phyloP scores from a whole-genome alignment of 2,888 invertebrate genomes.

The Volucella inanis region DNA sequence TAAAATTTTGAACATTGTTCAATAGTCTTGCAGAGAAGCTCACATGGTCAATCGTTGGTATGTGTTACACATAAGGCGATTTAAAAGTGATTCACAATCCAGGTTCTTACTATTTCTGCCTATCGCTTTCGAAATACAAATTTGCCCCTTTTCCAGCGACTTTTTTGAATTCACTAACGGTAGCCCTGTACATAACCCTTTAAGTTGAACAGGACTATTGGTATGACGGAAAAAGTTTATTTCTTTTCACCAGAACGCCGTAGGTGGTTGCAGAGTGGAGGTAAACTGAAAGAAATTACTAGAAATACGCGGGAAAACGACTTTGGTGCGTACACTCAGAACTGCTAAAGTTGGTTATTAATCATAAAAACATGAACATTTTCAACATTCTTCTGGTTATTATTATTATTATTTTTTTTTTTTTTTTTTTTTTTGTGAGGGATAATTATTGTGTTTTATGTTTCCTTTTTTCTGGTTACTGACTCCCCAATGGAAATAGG shows the following conservation, averaged over 20 bases:
- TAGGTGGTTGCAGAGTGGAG: constrained; percentile 59
- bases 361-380: constrained; percentile 72
- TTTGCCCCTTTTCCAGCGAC: too few species aligned
- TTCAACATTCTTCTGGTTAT: constrained; percentile 43
- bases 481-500: neutral
- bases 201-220: constrained; percentile 2
- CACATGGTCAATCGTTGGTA: too few species aligned
- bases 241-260: constrained; percentile 33
- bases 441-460: constrained; percentile 70
- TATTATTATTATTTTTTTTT: neutral
- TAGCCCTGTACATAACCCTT: too few species aligned
- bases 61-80: too few species aligned
- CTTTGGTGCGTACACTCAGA: constrained; percentile 65
- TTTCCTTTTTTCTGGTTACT: constrained; percentile 26
- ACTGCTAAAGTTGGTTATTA: constrained; percentile 64
- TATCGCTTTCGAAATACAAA: too few species aligned
- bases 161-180: too few species aligned
- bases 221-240: constrained; percentile 28
- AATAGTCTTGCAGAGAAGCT: too few species aligned
- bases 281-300: constrained; percentile 50
- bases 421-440: constrained; percentile 9
- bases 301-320: constrained; percentile 44
- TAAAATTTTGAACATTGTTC: too few species aligned
- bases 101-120: too few species aligned
- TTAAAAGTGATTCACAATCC: too few species aligned